Evolutionary conservation across 2,797 vertebrate species (phyloP), one percentile per base, ranked within the genome.

Genomic region (Lagocephalus sceleratus): DNA sequence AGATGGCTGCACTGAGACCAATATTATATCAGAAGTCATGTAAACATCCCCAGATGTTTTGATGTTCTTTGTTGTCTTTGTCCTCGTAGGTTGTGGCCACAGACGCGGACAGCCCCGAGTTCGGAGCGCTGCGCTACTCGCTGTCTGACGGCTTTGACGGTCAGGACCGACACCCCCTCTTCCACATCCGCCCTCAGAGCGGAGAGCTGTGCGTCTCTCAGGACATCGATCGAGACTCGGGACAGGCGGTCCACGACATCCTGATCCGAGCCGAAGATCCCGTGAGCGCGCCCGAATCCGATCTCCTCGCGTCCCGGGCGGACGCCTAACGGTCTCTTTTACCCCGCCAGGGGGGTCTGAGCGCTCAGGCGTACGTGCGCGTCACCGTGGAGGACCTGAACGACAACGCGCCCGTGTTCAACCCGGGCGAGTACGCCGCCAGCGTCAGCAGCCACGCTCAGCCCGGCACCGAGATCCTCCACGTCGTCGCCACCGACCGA

Each of bases 341-440:
- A n/a, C n/a, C 40, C 40, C n/a, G 20, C 68, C 79, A 98, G 96
- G 96, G 93, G 48, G 95, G 94, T 8, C 85, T 97, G 54, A 94
- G 92, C 8, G 91, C 94, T 46, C 94, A 96, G 56, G 92, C 94
- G 38, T 96, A 94, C 61, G 91, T 97, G 57, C 94, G 91, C 57
- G 91, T 99, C 0, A 92, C 94, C 51, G 84, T 98, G 58, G 92
- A 94, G 59, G 96, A 98, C 48, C 67, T 94, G 57, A 99, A 98
- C 0, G 96, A 99, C 51, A 94, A 97, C 21, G 71, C 73, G 21
- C 95, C 96, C 0, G 81, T 93, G 67, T 98, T 98, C 82, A 90
- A 90, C 46, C 93, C 95, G 1, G 78, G 84, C 1, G 47, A 69
- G 20, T 98, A 98, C 20, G 43, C 84, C 55, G 82, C 87, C 0